Evolutionary conservation across 1,140 invertebrate genomes (phyloP).

Genomic region (Diorhabda elongata): DNA sequence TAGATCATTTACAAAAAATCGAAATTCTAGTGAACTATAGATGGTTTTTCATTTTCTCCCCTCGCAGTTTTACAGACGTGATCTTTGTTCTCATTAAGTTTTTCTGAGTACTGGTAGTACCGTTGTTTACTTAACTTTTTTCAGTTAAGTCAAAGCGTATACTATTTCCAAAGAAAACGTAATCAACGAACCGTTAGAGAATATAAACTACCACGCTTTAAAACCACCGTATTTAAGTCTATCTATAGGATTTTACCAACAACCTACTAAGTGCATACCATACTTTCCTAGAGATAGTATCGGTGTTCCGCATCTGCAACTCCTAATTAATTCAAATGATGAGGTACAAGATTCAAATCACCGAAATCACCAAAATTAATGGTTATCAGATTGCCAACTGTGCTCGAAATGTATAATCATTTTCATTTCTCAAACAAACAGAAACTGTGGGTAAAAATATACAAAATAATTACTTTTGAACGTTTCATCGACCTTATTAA

Average conservation of each 20-base stretch:
- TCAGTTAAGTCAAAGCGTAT: too few species aligned
- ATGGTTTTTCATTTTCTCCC: too few species aligned
- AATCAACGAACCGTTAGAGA: neutral
- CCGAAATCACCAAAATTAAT: slow-evolving; percentile 2
- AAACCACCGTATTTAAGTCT: neutral
- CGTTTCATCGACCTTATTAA: neutral
- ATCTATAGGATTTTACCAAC: neutral
- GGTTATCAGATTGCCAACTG: slow-evolving; percentile 1
- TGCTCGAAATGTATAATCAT: slow-evolving; percentile 2
- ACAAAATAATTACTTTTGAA: neutral
- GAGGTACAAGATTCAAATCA: slow-evolving; percentile 2
- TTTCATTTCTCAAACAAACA: slow-evolving; percentile 1
- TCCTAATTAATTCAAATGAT: slow-evolving; percentile 3
- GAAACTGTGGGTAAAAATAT: neutral
- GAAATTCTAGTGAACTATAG: too few species aligned
- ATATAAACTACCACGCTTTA: neutral
- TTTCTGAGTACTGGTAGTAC: too few species aligned
- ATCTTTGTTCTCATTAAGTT: too few species aligned
- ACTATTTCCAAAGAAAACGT: too few species aligned
- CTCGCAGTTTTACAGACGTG: too few species aligned
- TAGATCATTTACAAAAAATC: too few species aligned
- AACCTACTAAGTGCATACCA: neutral
- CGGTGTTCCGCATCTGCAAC: slow-evolving; percentile 1
- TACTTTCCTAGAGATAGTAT: neutral
- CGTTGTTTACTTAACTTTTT: too few species aligned